Evolutionary conservation across 2,797 vertebrate genomes (phyloP).

Genomic region (Diplodus sargus): DNA sequence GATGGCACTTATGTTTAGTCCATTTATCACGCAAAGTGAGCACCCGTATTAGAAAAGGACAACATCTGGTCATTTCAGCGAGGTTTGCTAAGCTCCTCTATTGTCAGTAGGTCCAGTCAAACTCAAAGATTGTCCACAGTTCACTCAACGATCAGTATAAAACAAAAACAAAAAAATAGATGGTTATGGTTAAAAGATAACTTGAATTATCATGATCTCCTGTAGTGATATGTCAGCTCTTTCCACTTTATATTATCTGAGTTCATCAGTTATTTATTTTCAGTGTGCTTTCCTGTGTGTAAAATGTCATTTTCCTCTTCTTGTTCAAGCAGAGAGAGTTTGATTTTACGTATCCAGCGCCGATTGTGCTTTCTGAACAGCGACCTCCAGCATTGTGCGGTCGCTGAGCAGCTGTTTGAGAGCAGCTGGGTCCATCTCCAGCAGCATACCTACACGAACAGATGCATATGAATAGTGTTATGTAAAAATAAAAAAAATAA

Average conservation of each 20-base stretch:
- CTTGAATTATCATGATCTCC: constrained; percentile 2
- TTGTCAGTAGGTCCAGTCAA: constrained; percentile 17
- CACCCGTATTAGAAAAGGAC: not conserved
- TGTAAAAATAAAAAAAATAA: too few species aligned
- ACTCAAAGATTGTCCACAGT: not conserved
- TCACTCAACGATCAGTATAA: constrained; percentile 2
- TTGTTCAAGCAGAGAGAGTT: constrained; percentile 10
- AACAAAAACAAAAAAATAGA: not conserved
- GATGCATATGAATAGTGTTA: not conserved
- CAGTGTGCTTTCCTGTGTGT: constrained; percentile 7
- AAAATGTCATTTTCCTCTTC: constrained; percentile 7
- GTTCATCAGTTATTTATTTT: constrained; percentile 1
- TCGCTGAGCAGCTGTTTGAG: constrained; percentile 81
- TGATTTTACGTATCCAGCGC: constrained; percentile 65
- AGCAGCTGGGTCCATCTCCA: constrained; percentile 83
- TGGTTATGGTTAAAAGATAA: not conserved
- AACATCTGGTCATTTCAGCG: not conserved
- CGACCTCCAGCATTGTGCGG: constrained; percentile 75
- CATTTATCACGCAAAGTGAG: constrained; percentile 22
- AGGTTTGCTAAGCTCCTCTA: constrained; percentile 15
- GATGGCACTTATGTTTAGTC: constrained; percentile 12
- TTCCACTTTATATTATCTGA: not conserved
- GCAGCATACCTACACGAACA: constrained; percentile 84
- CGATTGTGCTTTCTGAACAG: constrained; percentile 85
- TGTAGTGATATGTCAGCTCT: not conserved